A percentile compares a stretch with the other conserved stretches of the same genome.
Evolutionary conservation across 2,888 invertebrate genomes (phyloP).

Genomic region (Malthinus flaveolus): DNA sequence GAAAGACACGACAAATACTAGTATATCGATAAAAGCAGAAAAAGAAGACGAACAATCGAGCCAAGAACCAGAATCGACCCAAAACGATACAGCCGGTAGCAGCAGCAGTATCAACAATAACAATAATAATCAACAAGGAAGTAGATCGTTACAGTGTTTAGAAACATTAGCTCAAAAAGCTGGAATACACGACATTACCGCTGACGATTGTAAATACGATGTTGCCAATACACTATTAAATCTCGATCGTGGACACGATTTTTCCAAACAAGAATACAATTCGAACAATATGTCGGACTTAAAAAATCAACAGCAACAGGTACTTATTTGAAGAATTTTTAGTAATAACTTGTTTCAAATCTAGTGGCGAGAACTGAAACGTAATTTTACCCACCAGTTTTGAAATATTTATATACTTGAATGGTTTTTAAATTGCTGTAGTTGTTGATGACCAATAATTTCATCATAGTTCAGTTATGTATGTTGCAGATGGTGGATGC

Average conservation of each 20-base stretch:
- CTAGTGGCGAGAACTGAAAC: background rate
- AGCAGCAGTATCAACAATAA: conserved; percentile 1
- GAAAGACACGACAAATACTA: conserved; percentile 54
- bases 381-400: background rate
- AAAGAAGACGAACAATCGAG: conserved; percentile 44
- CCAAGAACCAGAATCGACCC: conserved; percentile 51
- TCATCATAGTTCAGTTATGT: conserved; percentile 27
- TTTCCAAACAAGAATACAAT: conserved; percentile 35
- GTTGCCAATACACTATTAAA: conserved; percentile 67
- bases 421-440: background rate
- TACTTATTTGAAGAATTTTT: background rate
- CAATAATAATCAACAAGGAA: conserved; percentile 40
- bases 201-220: conserved; percentile 73
- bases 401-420: background rate
- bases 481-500: conserved; percentile 45
- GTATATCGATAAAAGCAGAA: conserved; percentile 41
- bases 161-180: conserved; percentile 75
- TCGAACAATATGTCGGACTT: conserved; percentile 49
- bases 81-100: conserved; percentile 37
- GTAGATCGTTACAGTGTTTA: conserved; percentile 66
- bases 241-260: conserved; percentile 61
- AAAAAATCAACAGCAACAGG: conserved; percentile 45
- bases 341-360: background rate
- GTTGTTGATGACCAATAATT: conserved; percentile 14
- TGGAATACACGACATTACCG: conserved; percentile 64